phyloP scores from a whole-genome alignment of 2,888 invertebrate species.

The Ecdyonurus torrentis region DNA sequence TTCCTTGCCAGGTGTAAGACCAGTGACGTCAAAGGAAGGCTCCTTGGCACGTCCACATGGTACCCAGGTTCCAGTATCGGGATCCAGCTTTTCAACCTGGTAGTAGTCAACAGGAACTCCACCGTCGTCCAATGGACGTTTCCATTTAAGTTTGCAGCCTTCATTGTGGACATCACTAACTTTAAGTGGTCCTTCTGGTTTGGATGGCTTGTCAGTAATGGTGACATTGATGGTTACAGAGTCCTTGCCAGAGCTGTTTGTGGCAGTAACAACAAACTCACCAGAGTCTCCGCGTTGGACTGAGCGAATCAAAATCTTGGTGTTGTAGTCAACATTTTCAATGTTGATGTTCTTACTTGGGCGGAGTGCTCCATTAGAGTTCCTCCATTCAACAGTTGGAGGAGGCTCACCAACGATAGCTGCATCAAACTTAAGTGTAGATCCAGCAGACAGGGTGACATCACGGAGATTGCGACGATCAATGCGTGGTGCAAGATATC shows the following conservation, averaged over 20 bases:
- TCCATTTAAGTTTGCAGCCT: slow-evolving; percentile 90
- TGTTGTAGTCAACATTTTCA: slow-evolving; percentile 74
- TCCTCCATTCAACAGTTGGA: slow-evolving; percentile 85
- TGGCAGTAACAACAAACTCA: slow-evolving; percentile 71
- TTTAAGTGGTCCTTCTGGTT: slow-evolving; percentile 81
- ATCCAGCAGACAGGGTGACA: slow-evolving; percentile 78
- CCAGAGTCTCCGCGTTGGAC: slow-evolving; percentile 68
- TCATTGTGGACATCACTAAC: slow-evolving; percentile 76
- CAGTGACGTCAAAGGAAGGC: slow-evolving; percentile 67
- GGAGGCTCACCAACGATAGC: slow-evolving; percentile 90
- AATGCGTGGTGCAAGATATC: slow-evolving; percentile 87
- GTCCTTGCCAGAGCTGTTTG: slow-evolving; percentile 77
- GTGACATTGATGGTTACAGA: slow-evolving; percentile 62
- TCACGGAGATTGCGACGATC: slow-evolving; percentile 83
- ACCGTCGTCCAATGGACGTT: slow-evolving; percentile 86
- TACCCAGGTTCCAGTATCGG: slow-evolving; percentile 75
- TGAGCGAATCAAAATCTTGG: slow-evolving; percentile 68
- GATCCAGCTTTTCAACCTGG: slow-evolving; percentile 88
- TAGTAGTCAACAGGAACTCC: slow-evolving; percentile 91
- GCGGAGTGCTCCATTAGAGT: slow-evolving; percentile 56
- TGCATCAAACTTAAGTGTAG: slow-evolving; percentile 84
- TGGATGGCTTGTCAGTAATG: slow-evolving; percentile 71
- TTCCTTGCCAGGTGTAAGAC: slow-evolving; percentile 76
- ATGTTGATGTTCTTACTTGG: slow-evolving; percentile 52
- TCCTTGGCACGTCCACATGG: slow-evolving; percentile 72